A percentile compares a stretch with the other conserved stretches of the same genome.
Evolutionary conservation across 2,797 vertebrate genomes (phyloP).

Genomic region (Hypotaenidia okinawae): DNA sequence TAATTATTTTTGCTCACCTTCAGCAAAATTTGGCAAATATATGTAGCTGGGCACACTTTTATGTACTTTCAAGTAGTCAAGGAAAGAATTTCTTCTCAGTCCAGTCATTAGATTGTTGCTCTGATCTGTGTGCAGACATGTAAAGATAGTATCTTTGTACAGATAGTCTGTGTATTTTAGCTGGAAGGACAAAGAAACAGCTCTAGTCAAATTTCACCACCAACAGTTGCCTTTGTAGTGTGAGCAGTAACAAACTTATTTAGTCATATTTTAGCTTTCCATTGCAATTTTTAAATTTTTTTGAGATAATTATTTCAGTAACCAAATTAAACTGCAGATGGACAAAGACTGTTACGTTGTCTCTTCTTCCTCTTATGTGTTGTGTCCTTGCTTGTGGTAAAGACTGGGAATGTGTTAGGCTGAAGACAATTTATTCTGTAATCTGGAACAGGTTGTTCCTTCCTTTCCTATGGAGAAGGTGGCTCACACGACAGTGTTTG

Average conservation of each 20-base stretch:
- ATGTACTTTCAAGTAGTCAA: background rate
- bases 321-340: background rate
- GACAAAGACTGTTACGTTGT: background rate
- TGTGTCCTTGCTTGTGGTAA: background rate
- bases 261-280: background rate
- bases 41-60: background rate
- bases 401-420: background rate
- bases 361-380: background rate
- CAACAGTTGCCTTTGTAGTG: background rate
- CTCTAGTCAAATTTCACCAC: background rate
- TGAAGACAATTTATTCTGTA: background rate
- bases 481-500: fast-evolving
- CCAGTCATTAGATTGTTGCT: background rate
- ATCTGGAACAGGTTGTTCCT: background rate
- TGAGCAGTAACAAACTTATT: background rate
- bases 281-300: background rate
- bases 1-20: background rate
- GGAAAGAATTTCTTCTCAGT: background rate
- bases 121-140: background rate
- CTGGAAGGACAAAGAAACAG: background rate
- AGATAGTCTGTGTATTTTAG: background rate
- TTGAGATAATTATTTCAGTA: background rate
- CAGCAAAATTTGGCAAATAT: background rate
- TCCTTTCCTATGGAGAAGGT: background rate
- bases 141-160: background rate